These are phyloP conservation scores for Lepus townsendii DNA, from an alignment of 2,797 vertebrate genomes.

Conservation along the genomic window DNA sequence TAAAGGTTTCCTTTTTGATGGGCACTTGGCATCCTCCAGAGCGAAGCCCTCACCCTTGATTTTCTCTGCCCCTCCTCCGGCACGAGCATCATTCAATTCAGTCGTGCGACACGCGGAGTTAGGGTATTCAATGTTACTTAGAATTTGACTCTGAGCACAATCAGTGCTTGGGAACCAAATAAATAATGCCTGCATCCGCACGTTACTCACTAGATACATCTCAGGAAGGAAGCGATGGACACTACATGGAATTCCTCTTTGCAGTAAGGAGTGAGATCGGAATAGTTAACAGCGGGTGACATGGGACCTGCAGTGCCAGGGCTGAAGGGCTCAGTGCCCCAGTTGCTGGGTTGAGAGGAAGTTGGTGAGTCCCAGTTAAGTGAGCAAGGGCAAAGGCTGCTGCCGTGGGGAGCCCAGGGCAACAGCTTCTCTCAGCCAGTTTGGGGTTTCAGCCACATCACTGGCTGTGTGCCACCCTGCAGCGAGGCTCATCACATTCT, in stretches of 20 bases:
- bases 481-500: neutral
- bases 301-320: neutral
- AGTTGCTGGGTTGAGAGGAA: neutral
- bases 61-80: neutral
- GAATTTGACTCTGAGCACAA: slow-evolving; percentile 22
- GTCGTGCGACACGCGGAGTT: neutral
- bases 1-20: neutral
- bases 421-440: neutral
- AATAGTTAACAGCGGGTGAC: neutral
- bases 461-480: neutral
- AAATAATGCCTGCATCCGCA: slow-evolving; percentile 8
- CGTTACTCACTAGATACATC: neutral
- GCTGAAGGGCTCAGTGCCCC: neutral
- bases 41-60: neutral
- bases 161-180: slow-evolving; percentile 4
- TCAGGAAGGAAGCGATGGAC: neutral
- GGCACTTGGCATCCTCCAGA: neutral
- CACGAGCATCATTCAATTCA: neutral
- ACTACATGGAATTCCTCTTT: slow-evolving; percentile 4
- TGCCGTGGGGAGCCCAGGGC: neutral
- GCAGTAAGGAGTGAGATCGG: slow-evolving; percentile 17
- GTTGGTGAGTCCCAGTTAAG: neutral
- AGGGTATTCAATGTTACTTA: slow-evolving; percentile 34
- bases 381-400: neutral
- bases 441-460: slow-evolving; percentile 42